phyloP scores from a whole-genome alignment of 1,140 invertebrate genomes.

The Meloidogyne chitwoodi region DNA sequence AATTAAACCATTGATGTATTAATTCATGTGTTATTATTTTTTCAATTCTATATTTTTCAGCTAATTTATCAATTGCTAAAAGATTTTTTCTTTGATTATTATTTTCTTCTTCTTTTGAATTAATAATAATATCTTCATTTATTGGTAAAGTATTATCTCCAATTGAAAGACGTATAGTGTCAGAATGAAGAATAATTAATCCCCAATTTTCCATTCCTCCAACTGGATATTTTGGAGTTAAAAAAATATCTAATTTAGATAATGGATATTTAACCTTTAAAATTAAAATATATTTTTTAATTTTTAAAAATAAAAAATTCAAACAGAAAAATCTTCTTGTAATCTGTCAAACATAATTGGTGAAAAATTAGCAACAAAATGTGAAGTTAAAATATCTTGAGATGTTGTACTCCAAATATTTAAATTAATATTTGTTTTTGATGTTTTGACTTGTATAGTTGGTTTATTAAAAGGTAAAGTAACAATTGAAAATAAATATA shows the following conservation, averaged over 20 bases:
- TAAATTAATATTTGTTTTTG: constrained; percentile 48
- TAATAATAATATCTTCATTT: neutral
- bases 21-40: constrained; percentile 57
- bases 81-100: constrained; percentile 17
- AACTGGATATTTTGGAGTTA: constrained; percentile 63
- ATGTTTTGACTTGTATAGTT: constrained; percentile 44
- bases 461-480: constrained; percentile 37
- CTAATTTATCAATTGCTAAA: constrained; percentile 49
- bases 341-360: constrained; percentile 54
- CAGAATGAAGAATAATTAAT: constrained; percentile 24
- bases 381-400: constrained; percentile 31
- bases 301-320: neutral
- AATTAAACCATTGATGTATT: constrained; percentile 58
- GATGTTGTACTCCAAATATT: constrained; percentile 47
- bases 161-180: constrained; percentile 18
- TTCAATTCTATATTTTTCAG: constrained; percentile 52
- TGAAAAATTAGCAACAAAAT: constrained; percentile 54
- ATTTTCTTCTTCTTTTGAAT: constrained; percentile 1
- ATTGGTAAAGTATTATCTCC: neutral
- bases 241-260: constrained; percentile 62
- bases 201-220: constrained; percentile 56
- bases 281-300: neutral
- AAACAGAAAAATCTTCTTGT: constrained; percentile 49
- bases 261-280: constrained; percentile 52
- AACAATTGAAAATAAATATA: constrained; percentile 63